phyloP scores from a whole-genome alignment of 23 tunicate species.

The Ascidia mentula region DNA sequence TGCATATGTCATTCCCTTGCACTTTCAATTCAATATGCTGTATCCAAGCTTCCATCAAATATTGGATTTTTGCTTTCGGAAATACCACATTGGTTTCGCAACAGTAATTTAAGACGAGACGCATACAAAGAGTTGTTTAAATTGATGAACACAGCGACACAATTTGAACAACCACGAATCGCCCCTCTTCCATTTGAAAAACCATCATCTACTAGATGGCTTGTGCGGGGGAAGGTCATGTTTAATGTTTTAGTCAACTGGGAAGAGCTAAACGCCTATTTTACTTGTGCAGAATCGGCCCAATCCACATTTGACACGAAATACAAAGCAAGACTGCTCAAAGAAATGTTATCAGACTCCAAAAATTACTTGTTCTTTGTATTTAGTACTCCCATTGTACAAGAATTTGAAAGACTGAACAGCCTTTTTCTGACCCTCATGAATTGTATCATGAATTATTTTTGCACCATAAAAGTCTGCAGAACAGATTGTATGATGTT shows the following conservation, averaged over 20 bases:
- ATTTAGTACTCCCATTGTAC: slow-evolving; percentile 29
- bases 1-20: slow-evolving; percentile 52
- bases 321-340: slow-evolving; percentile 34
- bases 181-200: slow-evolving; percentile 39
- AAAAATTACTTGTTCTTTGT: slow-evolving; percentile 32
- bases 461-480: slow-evolving; percentile 12
- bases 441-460: slow-evolving; percentile 10
- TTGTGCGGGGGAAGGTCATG: slow-evolving; percentile 34
- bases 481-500: not conserved
- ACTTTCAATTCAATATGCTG: slow-evolving; percentile 31
- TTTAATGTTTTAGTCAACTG: slow-evolving; percentile 34
- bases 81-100: slow-evolving; percentile 22
- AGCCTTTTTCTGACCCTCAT: slow-evolving; percentile 10
- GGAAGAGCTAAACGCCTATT: slow-evolving; percentile 12
- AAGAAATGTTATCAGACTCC: slow-evolving; percentile 26
- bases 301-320: not conserved
- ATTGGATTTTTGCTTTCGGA: not conserved
- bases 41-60: slow-evolving; percentile 24
- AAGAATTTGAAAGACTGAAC: slow-evolving; percentile 36
- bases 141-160: slow-evolving; percentile 29
- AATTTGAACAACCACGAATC: not conserved
- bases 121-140: slow-evolving; percentile 17
- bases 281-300: not conserved
- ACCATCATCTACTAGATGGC: slow-evolving; percentile 31
- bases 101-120: slow-evolving; percentile 28